Evolutionary conservation across 2,888 invertebrate species (phyloP).

Genomic region (Papilio protenor): DNA sequence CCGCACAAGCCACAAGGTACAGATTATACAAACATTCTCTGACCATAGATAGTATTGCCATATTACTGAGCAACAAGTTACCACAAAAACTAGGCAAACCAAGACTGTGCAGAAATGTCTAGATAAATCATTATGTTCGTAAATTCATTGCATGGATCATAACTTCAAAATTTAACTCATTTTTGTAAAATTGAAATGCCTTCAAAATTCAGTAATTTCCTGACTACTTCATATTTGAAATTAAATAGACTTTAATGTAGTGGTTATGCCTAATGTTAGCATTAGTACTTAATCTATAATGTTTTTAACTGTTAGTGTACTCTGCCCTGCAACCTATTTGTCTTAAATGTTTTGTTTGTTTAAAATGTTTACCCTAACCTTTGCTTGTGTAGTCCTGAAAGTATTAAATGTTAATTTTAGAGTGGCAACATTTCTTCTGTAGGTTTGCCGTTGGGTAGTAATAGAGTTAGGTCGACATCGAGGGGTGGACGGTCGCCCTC

Average conservation of each 20-base stretch:
- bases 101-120: background rate
- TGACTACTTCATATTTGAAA: slow-evolving; percentile 24
- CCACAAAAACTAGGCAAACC: background rate
- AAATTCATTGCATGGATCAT: slow-evolving; percentile 6
- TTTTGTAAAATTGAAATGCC: background rate
- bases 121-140: background rate
- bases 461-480: slow-evolving; percentile 83
- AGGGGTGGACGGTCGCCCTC: slow-evolving; percentile 79
- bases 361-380: background rate
- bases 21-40: background rate
- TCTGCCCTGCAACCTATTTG: background rate
- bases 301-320: slow-evolving; percentile 12
- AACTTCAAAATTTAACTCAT: background rate
- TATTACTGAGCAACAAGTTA: background rate
- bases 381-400: slow-evolving; percentile 43
- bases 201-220: background rate
- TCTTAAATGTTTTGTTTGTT: background rate
- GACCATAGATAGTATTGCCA: background rate
- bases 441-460: slow-evolving; percentile 87
- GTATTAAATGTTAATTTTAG: slow-evolving; percentile 49
- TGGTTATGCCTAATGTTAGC: slow-evolving; percentile 27
- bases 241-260: slow-evolving; percentile 23
- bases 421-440: slow-evolving; percentile 73
- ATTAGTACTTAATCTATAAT: slow-evolving; percentile 15
- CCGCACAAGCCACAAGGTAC: slow-evolving; percentile 87